Conservation (phyloP, 2,797 vertebrate genomes). For the Cuniculus paca region DNA sequence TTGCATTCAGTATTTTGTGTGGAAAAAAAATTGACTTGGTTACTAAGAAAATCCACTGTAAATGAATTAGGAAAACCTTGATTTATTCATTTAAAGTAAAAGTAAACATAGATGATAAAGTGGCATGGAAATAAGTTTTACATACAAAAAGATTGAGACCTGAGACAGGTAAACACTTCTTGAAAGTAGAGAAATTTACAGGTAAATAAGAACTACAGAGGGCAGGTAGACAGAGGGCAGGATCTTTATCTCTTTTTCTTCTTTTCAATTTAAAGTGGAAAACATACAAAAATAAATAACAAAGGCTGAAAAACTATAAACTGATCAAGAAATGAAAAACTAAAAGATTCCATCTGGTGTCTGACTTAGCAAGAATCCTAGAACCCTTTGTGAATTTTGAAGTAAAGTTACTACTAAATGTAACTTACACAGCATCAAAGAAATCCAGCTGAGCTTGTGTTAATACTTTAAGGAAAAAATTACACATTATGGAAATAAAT, state of each 20-base stretch:
- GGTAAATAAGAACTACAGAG: not conserved
- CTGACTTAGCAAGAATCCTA: not conserved
- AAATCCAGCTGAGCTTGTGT: not conserved
- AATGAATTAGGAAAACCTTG: not conserved
- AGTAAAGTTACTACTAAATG: not conserved
- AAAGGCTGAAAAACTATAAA: not conserved
- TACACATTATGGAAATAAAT: not conserved
- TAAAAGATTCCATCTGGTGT: not conserved
- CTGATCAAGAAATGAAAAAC: not conserved
- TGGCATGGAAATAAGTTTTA: not conserved
- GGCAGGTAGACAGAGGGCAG: not conserved
- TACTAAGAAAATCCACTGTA: not conserved
- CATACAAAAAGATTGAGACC: not conserved
- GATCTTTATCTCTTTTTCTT: not conserved
- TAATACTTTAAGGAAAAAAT: not conserved
- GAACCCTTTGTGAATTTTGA: not conserved
- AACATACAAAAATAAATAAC: not conserved
- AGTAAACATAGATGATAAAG: not conserved
- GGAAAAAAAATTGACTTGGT: not conserved
- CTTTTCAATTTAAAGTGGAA: not conserved
- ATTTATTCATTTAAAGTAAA: conserved; percentile 40
- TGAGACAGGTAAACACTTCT: not conserved
- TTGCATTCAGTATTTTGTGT: not conserved
- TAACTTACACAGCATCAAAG: not conserved
- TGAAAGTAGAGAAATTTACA: not conserved